Evolutionary conservation across 1,140 invertebrate genomes (phyloP).

Genomic region (Calephelis virginiensis): DNA sequence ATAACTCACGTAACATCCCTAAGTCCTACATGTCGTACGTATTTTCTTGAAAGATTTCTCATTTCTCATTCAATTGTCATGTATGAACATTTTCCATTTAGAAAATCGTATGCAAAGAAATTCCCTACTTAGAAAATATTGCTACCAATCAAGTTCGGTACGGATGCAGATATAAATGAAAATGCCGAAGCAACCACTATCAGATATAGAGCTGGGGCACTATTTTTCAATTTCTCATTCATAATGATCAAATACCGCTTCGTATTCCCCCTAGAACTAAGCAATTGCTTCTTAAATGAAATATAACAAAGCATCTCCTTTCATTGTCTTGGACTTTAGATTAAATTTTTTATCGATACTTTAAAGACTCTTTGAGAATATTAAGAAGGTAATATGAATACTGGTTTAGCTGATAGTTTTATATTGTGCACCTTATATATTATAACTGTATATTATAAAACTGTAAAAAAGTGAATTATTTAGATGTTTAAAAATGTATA

Average conservation of each 20-base stretch:
- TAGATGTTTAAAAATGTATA: no score
- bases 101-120: slow-evolving; percentile 3
- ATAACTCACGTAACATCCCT: no score
- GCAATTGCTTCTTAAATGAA: slow-evolving; percentile 14
- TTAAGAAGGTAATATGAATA: no score
- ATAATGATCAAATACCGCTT: slow-evolving; percentile 13
- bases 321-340: slow-evolving; percentile 13
- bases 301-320: slow-evolving; percentile 1
- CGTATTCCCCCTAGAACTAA: background rate
- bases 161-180: background rate
- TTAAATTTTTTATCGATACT: slow-evolving; percentile 5
- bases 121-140: background rate
- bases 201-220: background rate
- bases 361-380: background rate
- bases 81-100: background rate
- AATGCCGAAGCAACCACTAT: slow-evolving; percentile 1
- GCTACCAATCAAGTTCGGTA: background rate
- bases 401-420: no score
- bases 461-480: no score
- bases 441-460: no score
- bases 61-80: background rate
- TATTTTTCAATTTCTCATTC: slow-evolving; percentile 10
- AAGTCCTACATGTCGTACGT: no score
- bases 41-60: no score
- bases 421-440: no score